Percentiles rank a stretch among this genome's conserved stretches.
phyloP scores from a whole-genome alignment of 2,888 invertebrate genomes.

The Macrosiphum euphorbiae region DNA sequence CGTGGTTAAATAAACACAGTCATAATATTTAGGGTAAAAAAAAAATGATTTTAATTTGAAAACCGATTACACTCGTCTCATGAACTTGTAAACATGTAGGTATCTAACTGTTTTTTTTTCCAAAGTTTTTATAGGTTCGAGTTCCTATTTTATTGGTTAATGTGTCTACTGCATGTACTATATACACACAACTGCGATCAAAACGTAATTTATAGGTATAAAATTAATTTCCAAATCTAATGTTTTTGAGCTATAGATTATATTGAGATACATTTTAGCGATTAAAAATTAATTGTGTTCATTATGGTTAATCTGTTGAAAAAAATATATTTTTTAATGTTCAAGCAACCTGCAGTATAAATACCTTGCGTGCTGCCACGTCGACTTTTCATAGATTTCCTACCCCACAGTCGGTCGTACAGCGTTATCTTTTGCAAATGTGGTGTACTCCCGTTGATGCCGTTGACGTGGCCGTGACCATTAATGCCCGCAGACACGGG shows the following conservation, averaged over 20 bases:
- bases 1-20: neutral
- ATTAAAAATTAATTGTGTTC: neutral
- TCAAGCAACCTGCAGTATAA: neutral
- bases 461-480: constrained; percentile 39
- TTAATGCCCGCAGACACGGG: constrained; percentile 54
- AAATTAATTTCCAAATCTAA: neutral
- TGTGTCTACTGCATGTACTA: neutral
- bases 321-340: neutral
- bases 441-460: constrained; percentile 53
- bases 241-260: neutral
- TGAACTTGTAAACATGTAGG: neutral
- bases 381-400: constrained; percentile 75
- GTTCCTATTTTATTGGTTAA: neutral
- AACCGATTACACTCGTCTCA: neutral
- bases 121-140: neutral
- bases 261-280: neutral
- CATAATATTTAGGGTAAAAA: neutral
- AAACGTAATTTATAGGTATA: neutral
- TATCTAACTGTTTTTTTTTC: neutral
- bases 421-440: constrained; percentile 80
- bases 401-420: constrained; percentile 85
- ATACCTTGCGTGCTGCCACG: constrained; percentile 56
- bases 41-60: neutral
- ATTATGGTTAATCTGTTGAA: neutral
- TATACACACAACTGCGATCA: neutral